phyloP scores from a whole-genome alignment of 2,888 invertebrate genomes.

The Luffia ferchaultella region DNA sequence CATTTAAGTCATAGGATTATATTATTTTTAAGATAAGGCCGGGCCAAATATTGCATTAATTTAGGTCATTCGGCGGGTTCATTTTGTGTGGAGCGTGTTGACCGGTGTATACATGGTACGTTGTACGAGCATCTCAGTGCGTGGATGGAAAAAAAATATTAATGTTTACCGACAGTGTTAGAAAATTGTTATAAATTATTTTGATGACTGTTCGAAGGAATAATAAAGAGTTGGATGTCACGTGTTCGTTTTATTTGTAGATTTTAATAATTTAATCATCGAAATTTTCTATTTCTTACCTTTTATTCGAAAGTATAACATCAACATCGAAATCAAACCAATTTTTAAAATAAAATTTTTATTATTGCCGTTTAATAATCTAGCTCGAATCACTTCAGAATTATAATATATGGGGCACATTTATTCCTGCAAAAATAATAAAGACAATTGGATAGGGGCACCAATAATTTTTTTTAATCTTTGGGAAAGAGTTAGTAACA shows the following conservation, averaged over 20 bases:
- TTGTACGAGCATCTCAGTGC: constrained; percentile 55
- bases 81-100: constrained; percentile 32
- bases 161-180: constrained; percentile 66
- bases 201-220: constrained; percentile 68
- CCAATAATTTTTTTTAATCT: too few species aligned
- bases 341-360: too few species aligned
- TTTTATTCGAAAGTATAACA: too few species aligned
- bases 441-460: too few species aligned
- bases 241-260: constrained; percentile 8
- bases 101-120: neutral
- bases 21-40: constrained; percentile 61
- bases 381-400: too few species aligned
- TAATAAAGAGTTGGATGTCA: constrained; percentile 70
- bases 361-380: too few species aligned
- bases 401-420: too few species aligned
- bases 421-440: too few species aligned
- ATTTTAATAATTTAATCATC: constrained; percentile 1
- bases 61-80: constrained; percentile 52
- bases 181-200: constrained; percentile 70
- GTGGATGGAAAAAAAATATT: constrained; percentile 51
- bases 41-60: constrained; percentile 65
- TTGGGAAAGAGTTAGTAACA: too few species aligned
- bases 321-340: too few species aligned
- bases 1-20: constrained; percentile 59
- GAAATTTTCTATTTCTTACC: too few species aligned